These are phyloP conservation scores for Stenoptilia bipunctidactyla DNA, from an alignment of 2,888 invertebrate species.

Conservation along the genomic window DNA sequence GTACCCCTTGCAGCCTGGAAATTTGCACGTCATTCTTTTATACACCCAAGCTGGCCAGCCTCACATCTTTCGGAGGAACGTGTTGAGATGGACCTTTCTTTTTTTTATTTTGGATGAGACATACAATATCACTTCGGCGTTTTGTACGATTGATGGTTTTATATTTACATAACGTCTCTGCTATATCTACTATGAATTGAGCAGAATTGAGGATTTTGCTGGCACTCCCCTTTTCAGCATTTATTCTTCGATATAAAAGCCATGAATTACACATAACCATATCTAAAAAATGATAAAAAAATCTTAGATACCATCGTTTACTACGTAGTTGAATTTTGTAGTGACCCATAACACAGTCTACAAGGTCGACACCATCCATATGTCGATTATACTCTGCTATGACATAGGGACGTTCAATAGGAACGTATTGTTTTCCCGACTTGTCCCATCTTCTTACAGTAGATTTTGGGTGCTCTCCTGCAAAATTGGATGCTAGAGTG, in stretches of 20 bases:
- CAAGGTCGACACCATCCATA: slow-evolving; percentile 23
- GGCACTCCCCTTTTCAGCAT: slow-evolving; percentile 2
- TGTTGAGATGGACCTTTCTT: slow-evolving; percentile 15
- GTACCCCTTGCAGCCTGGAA: slow-evolving; percentile 9
- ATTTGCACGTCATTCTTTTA: slow-evolving; percentile 17
- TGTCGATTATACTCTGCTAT: slow-evolving; percentile 21
- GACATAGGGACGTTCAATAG: slow-evolving; percentile 18
- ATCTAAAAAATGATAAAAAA: slow-evolving; percentile 26
- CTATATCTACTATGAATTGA: slow-evolving; percentile 3
- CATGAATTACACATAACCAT: slow-evolving; percentile 23
- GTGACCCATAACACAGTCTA: slow-evolving; percentile 20
- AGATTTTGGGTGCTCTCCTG: slow-evolving; percentile 19
- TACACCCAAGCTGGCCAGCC: slow-evolving; percentile 16
- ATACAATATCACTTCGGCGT: slow-evolving; percentile 3
- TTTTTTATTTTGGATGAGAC: slow-evolving; percentile 12
- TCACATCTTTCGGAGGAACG: slow-evolving; percentile 14
- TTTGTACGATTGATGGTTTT: slow-evolving; percentile 1
- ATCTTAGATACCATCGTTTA: slow-evolving; percentile 23
- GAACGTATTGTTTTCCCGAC: slow-evolving; percentile 12
- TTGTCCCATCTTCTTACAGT: slow-evolving; percentile 17
- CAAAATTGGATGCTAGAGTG: slow-evolving; percentile 24
- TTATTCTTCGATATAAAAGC: slow-evolving; percentile 7
- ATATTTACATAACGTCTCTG: slow-evolving; percentile 6
- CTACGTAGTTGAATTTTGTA: slow-evolving; percentile 15
- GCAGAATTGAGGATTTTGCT: slow-evolving; percentile 7